These are phyloP conservation scores for Sphaerolaimus hirsutus DNA, from an alignment of 2,888 invertebrate species.

Conservation along the genomic window DNA sequence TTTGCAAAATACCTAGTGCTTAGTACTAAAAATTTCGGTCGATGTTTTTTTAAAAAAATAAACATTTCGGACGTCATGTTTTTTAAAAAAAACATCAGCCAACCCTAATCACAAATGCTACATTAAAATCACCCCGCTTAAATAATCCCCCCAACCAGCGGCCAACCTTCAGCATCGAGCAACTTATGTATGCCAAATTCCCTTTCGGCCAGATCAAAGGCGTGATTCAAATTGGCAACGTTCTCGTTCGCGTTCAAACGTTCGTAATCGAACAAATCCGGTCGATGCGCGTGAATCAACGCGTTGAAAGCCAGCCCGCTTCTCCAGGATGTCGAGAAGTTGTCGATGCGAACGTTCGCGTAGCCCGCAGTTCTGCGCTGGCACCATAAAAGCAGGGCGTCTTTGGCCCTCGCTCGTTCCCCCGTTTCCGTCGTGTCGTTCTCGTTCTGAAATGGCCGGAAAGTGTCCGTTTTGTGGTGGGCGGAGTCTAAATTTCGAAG, in stretches of 20 bases:
- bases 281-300: constrained; percentile 76
- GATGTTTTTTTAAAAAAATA: no score
- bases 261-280: constrained; percentile 52
- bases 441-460: constrained; percentile 35
- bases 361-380: constrained; percentile 91
- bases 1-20: no score
- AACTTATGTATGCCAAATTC: constrained; percentile 75
- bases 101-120: background rate
- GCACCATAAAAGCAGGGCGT: constrained; percentile 88
- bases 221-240: constrained; percentile 85
- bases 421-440: constrained; percentile 86
- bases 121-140: background rate
- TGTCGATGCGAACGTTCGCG: constrained; percentile 29
- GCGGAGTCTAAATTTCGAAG: no score
- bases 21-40: no score
- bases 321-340: constrained; percentile 58
- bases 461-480: no score
- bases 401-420: constrained; percentile 54
- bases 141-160: no score
- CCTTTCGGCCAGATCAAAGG: constrained; percentile 75
- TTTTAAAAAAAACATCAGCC: no score
- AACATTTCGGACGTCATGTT: no score
- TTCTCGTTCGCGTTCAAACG: constrained; percentile 52
- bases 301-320: constrained; percentile 92
- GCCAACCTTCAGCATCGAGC: constrained; percentile 69